Evolutionary conservation across 2,797 vertebrate species (phyloP).

Genomic region (Lemur catta): DNA sequence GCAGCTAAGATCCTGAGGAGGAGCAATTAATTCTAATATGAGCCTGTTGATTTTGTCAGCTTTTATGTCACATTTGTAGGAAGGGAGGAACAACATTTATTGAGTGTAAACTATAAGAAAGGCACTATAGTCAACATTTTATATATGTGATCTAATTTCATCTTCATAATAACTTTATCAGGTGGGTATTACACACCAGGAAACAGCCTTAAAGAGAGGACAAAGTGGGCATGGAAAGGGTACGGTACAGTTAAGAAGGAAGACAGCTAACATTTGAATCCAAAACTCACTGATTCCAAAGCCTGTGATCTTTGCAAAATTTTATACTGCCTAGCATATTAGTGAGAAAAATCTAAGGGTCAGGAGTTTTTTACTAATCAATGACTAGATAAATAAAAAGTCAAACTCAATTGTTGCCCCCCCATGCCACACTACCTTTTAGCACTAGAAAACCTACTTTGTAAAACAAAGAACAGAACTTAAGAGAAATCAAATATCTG

Average conservation of each 20-base stretch:
- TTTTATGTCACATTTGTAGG: neutral
- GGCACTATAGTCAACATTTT: neutral
- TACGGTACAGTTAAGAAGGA: neutral
- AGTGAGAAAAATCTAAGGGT: neutral
- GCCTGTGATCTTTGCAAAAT: neutral
- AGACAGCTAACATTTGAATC: neutral
- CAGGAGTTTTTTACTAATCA: neutral
- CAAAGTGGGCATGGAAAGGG: neutral
- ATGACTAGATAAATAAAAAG: conserved; percentile 17
- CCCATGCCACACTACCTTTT: neutral
- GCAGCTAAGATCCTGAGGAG: neutral
- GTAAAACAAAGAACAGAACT: neutral
- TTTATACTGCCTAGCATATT: neutral
- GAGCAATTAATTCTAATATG: neutral
- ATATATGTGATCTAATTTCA: neutral
- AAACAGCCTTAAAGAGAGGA: neutral
- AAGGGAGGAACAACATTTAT: neutral
- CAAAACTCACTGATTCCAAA: neutral
- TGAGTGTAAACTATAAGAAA: neutral
- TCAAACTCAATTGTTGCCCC: neutral
- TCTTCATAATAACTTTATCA: neutral
- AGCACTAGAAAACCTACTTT: conserved; percentile 13
- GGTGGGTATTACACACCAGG: neutral
- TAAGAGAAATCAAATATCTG: neutral
- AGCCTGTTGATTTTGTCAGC: neutral